Conservation (phyloP, 2,113 vertebrate genomes). For the Mobula hypostoma region DNA sequence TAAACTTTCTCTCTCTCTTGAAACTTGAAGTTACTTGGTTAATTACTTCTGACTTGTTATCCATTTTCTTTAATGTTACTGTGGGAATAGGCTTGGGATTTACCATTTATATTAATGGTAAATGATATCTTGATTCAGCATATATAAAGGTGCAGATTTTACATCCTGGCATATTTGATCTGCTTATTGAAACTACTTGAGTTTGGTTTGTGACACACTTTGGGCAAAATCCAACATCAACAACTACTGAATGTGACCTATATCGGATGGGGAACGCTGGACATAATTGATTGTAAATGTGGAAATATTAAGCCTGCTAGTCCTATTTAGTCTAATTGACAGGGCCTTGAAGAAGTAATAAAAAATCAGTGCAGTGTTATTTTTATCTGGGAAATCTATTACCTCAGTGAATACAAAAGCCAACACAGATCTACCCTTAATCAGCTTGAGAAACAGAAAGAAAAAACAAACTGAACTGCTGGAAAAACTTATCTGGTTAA, state of each 20-base stretch:
- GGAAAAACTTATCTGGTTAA: no score
- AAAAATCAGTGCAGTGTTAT: background rate
- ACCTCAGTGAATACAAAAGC: background rate
- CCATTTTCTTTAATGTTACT: background rate
- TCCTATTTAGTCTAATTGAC: background rate
- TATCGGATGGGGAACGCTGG: background rate
- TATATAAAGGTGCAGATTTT: background rate
- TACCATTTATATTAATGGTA: background rate
- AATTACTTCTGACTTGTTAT: background rate
- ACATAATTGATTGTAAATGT: background rate
- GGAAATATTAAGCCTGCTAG: background rate
- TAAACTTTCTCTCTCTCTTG: no score
- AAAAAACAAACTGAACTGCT: no score
- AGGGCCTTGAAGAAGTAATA: background rate
- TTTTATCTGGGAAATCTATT: background rate
- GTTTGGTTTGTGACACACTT: background rate
- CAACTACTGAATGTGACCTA: background rate
- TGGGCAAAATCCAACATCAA: background rate
- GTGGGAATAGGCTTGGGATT: background rate
- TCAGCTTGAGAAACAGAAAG: no score
- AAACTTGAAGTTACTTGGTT: no score
- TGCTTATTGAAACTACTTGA: background rate
- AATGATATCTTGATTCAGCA: background rate
- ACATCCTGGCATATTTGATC: background rate
- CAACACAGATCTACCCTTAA: background rate